Percentiles rank a stretch among this genome's conserved stretches.
Conservation (phyloP, 2,113 vertebrate genomes). For the Atherinomorus stipes region DNA sequence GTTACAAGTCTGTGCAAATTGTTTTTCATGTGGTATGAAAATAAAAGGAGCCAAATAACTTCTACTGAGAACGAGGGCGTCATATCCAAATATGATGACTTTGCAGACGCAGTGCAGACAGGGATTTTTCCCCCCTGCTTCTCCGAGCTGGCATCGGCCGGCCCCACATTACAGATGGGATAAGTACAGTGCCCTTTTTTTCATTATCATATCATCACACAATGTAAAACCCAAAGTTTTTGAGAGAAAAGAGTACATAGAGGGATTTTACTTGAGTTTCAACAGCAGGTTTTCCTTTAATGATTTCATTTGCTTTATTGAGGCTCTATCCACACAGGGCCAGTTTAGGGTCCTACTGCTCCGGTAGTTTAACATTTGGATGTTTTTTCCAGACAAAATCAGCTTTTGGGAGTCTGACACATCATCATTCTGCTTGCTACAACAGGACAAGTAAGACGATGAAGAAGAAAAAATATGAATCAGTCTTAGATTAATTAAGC, state of each 20-base stretch:
- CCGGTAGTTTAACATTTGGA: no score
- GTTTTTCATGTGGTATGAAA: constrained; percentile 16
- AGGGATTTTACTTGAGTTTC: neutral
- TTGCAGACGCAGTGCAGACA: neutral
- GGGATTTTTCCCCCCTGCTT: neutral
- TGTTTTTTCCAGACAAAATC: no score
- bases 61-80: neutral
- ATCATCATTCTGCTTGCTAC: no score
- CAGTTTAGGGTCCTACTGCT: no score
- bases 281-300: neutral
- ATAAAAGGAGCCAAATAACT: constrained; percentile 15
- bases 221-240: neutral
- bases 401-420: no score
- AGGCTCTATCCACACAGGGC: neutral
- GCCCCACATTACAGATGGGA: neutral
- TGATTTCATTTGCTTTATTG: neutral
- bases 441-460: no score
- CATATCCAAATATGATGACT: constrained; percentile 14
- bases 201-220: neutral
- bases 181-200: neutral
- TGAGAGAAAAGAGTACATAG: neutral
- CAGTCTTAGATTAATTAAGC: no score
- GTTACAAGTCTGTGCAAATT: constrained; percentile 21
- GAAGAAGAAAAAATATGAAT: no score
- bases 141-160: neutral